These are phyloP conservation scores for Microcebus murinus DNA, from an alignment of 2,113 vertebrate species.

Conservation along the genomic window DNA sequence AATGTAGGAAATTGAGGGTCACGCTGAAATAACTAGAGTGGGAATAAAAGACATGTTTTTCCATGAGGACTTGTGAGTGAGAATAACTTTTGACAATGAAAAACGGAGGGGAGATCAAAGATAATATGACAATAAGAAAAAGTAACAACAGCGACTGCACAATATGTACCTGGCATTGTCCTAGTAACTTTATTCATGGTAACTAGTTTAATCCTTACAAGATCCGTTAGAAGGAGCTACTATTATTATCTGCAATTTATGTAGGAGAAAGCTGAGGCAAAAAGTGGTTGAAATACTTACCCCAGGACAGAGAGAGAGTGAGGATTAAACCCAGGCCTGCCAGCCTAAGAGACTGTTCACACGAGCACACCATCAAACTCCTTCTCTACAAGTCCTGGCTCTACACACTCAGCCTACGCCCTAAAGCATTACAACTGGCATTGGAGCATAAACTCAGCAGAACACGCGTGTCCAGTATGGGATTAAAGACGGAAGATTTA, in stretches of 20 bases:
- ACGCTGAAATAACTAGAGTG: background rate
- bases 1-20: background rate
- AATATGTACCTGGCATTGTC: background rate
- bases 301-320: background rate
- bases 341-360: background rate
- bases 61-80: background rate
- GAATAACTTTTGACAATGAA: background rate
- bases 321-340: background rate
- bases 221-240: background rate
- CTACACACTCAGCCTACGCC: rapidly evolving
- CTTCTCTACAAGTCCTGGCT: background rate
- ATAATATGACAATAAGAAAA: background rate
- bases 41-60: background rate
- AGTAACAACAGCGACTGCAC: background rate
- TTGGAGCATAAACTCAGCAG: background rate
- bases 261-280: background rate
- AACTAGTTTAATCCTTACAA: background rate
- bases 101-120: background rate
- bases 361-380: background rate
- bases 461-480: background rate
- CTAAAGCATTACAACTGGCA: background rate
- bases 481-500: background rate
- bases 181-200: background rate
- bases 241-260: background rate
- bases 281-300: background rate